A percentile compares a stretch with the other conserved stretches of the same genome.
Evolutionary conservation across 2,113 vertebrate species (phyloP).

Genomic region (Casuarius casuarius): DNA sequence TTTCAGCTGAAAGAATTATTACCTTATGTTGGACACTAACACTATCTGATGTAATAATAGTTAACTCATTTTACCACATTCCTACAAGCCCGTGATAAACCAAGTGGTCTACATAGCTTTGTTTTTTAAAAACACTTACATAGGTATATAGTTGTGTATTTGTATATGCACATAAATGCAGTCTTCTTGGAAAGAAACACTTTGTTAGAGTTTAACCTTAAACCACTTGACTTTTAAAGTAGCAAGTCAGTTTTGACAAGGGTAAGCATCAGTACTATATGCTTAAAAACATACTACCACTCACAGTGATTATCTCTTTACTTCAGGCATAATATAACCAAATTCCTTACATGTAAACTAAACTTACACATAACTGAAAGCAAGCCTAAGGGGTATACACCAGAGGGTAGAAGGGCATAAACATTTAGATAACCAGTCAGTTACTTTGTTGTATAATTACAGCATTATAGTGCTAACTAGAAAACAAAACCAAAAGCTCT

Average conservation of each 20-base stretch:
- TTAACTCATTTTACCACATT: too few species aligned
- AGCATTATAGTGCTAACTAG: too few species aligned
- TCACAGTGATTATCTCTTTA: neutral
- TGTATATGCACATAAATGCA: neutral
- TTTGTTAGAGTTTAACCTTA: too few species aligned
- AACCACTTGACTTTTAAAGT: neutral
- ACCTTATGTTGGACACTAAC: too few species aligned
- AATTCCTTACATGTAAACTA: neutral
- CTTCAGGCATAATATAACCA: neutral
- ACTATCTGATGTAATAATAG: too few species aligned
- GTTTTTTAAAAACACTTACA: neutral
- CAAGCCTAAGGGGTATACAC: neutral
- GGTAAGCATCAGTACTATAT: neutral
- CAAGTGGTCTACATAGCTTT: neutral
- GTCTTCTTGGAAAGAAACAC: too few species aligned
- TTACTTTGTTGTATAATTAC: rapidly evolving
- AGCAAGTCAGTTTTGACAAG: neutral
- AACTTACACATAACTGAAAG: neutral
- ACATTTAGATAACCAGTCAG: neutral
- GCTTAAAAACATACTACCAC: neutral
- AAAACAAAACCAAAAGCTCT: neutral
- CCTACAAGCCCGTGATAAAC: neutral
- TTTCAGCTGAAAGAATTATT: too few species aligned
- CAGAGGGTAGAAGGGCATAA: neutral
- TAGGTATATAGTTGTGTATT: neutral